phyloP scores from a whole-genome alignment of 2,888 invertebrate genomes.

The Dysmachus trigonus region DNA sequence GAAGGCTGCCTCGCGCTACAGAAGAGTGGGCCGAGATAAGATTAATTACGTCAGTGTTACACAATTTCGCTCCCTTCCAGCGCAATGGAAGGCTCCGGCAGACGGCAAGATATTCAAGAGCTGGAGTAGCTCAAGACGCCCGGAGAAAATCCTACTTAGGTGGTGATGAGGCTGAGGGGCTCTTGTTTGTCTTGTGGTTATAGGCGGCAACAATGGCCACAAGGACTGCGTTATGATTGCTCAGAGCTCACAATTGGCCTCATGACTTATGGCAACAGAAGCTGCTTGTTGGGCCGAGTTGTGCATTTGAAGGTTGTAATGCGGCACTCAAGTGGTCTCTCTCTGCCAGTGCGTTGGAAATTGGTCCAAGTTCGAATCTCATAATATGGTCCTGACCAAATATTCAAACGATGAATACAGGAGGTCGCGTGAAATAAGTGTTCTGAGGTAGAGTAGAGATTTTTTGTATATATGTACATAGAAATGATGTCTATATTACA shows the following conservation, averaged over 20 bases:
- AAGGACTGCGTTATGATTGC: slow-evolving; percentile 10
- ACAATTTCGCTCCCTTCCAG: not conserved
- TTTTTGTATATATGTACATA: too few species aligned
- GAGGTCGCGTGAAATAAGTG: too few species aligned
- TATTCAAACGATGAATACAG: too few species aligned
- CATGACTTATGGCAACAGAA: not conserved
- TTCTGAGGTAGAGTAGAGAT: too few species aligned
- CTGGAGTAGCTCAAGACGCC: not conserved
- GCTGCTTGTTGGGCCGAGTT: not conserved
- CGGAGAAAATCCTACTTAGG: slow-evolving; percentile 5
- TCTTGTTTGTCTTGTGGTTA: slow-evolving; percentile 24
- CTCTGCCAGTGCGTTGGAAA: not conserved
- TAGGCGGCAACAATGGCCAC: slow-evolving; percentile 1
- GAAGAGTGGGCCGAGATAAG: slow-evolving; percentile 13
- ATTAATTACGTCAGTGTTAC: slow-evolving; percentile 30
- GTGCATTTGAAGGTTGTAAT: slow-evolving; percentile 23
- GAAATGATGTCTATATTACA: too few species aligned
- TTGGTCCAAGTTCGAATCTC: not conserved
- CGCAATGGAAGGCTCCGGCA: not conserved
- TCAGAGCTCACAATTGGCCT: not conserved
- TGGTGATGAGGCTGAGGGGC: not conserved
- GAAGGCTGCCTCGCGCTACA: not conserved
- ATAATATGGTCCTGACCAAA: not conserved
- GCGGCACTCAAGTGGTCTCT: not conserved
- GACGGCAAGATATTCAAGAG: not conserved